Base-by-base conservation (phyloP, 1,140 invertebrate species). In the Zaprionus kolodkinae region DNA sequence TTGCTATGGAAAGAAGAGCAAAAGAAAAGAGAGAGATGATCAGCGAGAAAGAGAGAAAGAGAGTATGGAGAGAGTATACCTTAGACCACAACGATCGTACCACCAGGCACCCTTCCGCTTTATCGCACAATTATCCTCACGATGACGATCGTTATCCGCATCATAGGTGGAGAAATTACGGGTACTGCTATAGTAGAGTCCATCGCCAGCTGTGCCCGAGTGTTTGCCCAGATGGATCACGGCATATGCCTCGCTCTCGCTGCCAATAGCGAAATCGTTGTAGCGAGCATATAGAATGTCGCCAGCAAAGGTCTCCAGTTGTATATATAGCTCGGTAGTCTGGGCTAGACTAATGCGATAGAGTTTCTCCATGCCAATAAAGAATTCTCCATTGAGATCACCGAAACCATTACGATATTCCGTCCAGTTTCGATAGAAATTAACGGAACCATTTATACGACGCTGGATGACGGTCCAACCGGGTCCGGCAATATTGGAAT, bases 391-490 rank as follows among this genome's bases (percentile, higher is more conserved):
- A 4, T 50, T 7, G 13, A 69, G 30, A 17, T 21, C 12, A 13
- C 72, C 72, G 15, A 74, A 74, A 6, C 72, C 72, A 4, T 52
- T 5, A 1, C 66, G 57, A 43, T 74, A 74, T 1, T 74, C 66
- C 6, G 25, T 50, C 72, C 72, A 74, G 33, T 66, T 74, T 0
- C 72, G 66, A 63, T 63, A 66, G 12, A 74, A 74, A 25, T 63
- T 57, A 15, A 36, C 66, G 3, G 50, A 63, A 12, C 72, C 72
- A 12, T 74, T 33, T 1, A 69, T 38, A 25, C 72, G 72, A 60
- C 66, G 65, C 54, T 74, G 72, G 40, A 74, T 69, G 1, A 74
- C 59, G 11, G 59, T 63, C 72, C 72, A 74, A n/a, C 69, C 68
- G 6, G 43, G 25, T 9, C 57, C 60, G 12, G 33, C 48, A 11